Evolutionary conservation across 2,797 vertebrate genomes (phyloP), one percentile per base, ranked within the genome.

Genomic region (Clarias fuscus): DNA sequence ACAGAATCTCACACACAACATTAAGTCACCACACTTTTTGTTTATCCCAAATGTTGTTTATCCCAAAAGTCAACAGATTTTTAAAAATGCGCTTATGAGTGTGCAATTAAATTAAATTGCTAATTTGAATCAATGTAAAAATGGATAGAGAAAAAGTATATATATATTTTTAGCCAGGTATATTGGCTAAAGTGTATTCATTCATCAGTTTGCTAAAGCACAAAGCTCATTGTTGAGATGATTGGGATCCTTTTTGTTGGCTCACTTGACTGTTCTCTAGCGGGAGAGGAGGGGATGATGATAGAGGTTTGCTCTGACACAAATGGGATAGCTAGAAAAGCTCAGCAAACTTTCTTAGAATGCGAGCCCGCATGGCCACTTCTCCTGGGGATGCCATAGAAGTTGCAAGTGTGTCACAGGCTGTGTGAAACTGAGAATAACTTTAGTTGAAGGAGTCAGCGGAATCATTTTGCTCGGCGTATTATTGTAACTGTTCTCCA

Each of bases 171-270:
- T 67, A 67, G 22, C 24, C 48, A 10, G 3, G 13, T 84, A 30
- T 27, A 56, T 24, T 76, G 5, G 68, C 37, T 40, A 37, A 71
- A 37, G 18, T 37, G 37, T 72, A 86, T 82, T n/a, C 67, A 88
- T 67, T 22, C 33, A 43, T 65, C 82, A 79, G 48, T 68, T 86
- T 65, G 37, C 72, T 73, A n/a, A n/a, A 78, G 62, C 76, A 62
- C 27, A 86, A 64, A 68, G 84, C 56, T 82, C 82, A 76, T 48
- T 76, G 22, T 81, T 48, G 8, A 8, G n/a, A 71, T 72, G 70
- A 82, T 37, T 68, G 58, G 15, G 20, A 72, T 43, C 30, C 43
- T 71, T 77, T 79, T 20, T 17, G 17, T 24, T 33, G 13, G 7
- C 77, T 86, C 65, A 85, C 20, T 53, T 79, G 18, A 24, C 22